These are phyloP conservation scores for Orgyia antiqua DNA, from an alignment of 2,888 invertebrate genomes.

Conservation along the genomic window DNA sequence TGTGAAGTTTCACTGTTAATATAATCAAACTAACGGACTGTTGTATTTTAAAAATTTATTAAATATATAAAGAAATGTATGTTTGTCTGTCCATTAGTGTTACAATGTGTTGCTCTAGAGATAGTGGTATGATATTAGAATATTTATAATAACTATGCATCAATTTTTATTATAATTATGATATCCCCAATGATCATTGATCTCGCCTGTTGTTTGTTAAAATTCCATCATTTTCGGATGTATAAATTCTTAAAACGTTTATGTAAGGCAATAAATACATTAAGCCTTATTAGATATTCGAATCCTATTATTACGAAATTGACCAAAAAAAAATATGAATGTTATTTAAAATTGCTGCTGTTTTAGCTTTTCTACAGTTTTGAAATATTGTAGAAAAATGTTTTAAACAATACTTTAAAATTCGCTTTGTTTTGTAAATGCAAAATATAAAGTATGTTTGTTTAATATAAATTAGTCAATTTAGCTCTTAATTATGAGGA, in stretches of 20 bases:
- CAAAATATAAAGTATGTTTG: constrained; percentile 52
- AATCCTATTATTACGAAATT: constrained; percentile 50
- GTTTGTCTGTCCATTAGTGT: constrained; percentile 19
- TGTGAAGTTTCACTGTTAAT: constrained; percentile 7
- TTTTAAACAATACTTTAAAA: constrained; percentile 26
- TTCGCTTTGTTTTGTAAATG: constrained; percentile 53
- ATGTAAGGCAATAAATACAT: constrained; percentile 53
- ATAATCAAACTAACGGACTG: constrained; percentile 20
- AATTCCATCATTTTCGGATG: constrained; percentile 30
- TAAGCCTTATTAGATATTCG: constrained; percentile 50
- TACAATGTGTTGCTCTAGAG: constrained; percentile 28
- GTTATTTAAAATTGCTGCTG: constrained; percentile 47
- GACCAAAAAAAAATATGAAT: constrained; percentile 53
- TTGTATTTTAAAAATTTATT: constrained; percentile 17
- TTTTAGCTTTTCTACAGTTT: constrained; percentile 52
- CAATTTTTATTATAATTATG: constrained; percentile 24
- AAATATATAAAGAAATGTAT: too few relatives aligned
- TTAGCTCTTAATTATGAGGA: constrained; percentile 46
- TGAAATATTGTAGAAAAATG: constrained; percentile 29
- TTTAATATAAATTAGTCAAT: constrained; percentile 62
- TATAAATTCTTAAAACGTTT: constrained; percentile 40
- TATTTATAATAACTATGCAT: too few relatives aligned
- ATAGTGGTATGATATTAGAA: too few relatives aligned
- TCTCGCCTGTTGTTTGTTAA: constrained; percentile 60
- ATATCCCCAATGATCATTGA: constrained; percentile 44